Conservation (phyloP, 2,888 invertebrate species). For the Syrphus vitripennis region DNA sequence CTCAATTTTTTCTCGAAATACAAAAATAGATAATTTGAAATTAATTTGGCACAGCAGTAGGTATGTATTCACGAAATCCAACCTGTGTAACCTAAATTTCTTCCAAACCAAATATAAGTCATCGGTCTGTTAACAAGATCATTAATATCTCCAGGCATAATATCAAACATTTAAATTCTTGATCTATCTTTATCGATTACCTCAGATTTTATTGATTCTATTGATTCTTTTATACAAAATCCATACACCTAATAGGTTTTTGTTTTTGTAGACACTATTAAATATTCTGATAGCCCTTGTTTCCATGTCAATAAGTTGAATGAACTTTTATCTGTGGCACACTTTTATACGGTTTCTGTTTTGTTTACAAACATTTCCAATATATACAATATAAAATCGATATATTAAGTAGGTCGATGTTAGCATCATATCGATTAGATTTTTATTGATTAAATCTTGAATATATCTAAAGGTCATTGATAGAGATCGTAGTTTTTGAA, state of each 20-base stretch:
- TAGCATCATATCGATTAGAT: conserved; percentile 4
- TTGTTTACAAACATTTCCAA: conserved; percentile 24
- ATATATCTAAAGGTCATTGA: conserved; percentile 20
- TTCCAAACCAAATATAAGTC: neutral
- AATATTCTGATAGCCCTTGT: neutral
- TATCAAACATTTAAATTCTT: neutral
- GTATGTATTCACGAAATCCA: neutral
- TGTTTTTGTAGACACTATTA: neutral
- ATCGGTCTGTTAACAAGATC: neutral
- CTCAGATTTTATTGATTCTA: neutral
- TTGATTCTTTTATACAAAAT: neutral
- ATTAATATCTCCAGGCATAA: neutral
- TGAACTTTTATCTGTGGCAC: conserved; percentile 13
- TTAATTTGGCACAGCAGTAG: neutral
- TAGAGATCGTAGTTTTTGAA: neutral
- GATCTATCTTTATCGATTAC: neutral
- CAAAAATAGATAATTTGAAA: too few species aligned
- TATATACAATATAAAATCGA: neutral
- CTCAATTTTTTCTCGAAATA: too few species aligned
- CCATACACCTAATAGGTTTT: neutral
- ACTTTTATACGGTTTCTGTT: neutral
- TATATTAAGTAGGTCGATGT: neutral
- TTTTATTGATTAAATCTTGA: conserved; percentile 6
- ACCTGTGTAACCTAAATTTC: neutral
- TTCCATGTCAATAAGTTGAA: neutral